Evolutionary conservation across 2,797 vertebrate genomes (phyloP).

Genomic region (Phyllotis vaccarum): DNA sequence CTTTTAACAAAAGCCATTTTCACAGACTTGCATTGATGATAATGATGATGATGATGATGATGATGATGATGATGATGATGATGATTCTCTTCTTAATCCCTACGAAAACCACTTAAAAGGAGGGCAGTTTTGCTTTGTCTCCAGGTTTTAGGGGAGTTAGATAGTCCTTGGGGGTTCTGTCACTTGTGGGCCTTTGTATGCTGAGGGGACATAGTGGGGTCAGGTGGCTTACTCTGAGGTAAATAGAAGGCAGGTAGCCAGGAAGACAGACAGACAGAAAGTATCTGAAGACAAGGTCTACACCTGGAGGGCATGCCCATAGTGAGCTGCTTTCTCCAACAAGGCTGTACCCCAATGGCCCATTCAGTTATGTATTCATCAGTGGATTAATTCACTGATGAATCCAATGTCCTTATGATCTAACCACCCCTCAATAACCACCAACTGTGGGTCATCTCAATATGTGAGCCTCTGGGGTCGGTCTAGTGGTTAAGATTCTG

Average conservation of each 20-base stretch:
- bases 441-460: neutral
- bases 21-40: neutral
- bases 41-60: too few relatives aligned
- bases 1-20: neutral
- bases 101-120: neutral
- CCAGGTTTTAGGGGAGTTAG: neutral
- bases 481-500: too few relatives aligned
- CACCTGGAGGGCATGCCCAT: neutral
- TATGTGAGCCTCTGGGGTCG: neutral
- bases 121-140: neutral
- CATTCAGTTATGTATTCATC: neutral
- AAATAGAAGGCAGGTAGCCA: neutral
- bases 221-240: neutral
- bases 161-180: neutral
- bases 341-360: neutral
- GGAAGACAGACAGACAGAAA: neutral
- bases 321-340: neutral
- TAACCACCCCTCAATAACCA: neutral
- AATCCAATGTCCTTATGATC: neutral
- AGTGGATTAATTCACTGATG: neutral
- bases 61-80: too few relatives aligned
- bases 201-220: neutral
- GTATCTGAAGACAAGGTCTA: neutral
- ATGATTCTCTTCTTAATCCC: neutral
- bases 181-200: neutral